Percentiles rank a stretch among this genome's conserved stretches.
These are phyloP conservation scores for Anthophora plumipes DNA, from an alignment of 2,888 invertebrate genomes.

Conservation along the genomic window DNA sequence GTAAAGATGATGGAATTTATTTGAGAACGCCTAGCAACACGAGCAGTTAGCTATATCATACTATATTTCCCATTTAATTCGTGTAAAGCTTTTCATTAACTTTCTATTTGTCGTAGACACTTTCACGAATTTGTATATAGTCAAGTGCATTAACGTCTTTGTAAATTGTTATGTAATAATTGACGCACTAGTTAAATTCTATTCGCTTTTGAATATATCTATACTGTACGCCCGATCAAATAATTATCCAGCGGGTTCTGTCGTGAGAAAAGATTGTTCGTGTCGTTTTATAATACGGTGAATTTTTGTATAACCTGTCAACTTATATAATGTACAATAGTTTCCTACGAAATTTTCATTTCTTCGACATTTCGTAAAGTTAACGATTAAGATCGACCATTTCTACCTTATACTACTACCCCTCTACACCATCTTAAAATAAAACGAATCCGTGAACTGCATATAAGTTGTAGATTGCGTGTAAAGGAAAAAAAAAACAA, in stretches of 20 bases:
- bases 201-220: constrained; percentile 62
- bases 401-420: no score
- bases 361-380: constrained; percentile 6
- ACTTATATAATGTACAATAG: constrained; percentile 36
- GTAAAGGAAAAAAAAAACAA: no score
- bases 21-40: constrained; percentile 11
- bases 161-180: constrained; percentile 78
- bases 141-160: constrained; percentile 73
- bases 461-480: constrained; percentile 30
- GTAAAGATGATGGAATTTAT: constrained; percentile 41
- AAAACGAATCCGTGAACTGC: constrained; percentile 3
- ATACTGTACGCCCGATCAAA: constrained; percentile 31
- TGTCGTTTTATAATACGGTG: constrained; percentile 40
- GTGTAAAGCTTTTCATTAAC: constrained; percentile 40
- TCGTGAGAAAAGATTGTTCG: constrained; percentile 35
- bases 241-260: constrained; percentile 24
- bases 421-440: neutral
- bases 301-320: constrained; percentile 55
- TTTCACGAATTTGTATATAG: constrained; percentile 67
- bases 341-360: constrained; percentile 35
- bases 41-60: constrained; percentile 29
- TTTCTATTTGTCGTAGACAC: constrained; percentile 51
- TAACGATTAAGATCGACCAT: constrained; percentile 2
- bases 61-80: constrained; percentile 36
- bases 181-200: constrained; percentile 68